Evolutionary conservation across 2,113 vertebrate genomes (phyloP).

Genomic region (Otus sunia): DNA sequence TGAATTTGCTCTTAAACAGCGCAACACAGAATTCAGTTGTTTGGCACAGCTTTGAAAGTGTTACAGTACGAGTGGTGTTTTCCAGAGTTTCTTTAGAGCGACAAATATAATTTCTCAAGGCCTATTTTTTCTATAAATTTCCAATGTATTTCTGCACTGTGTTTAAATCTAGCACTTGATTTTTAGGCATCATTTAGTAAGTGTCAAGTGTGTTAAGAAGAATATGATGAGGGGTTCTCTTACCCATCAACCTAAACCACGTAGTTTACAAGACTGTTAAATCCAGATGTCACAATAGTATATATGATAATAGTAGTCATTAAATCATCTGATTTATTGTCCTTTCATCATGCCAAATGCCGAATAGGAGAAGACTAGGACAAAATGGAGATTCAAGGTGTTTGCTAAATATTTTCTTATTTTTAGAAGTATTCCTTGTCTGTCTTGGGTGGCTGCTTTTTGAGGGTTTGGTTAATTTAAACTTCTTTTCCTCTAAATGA

Average conservation of each 20-base stretch:
- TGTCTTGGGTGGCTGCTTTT: slow-evolving; percentile 43
- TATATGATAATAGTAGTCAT: not conserved
- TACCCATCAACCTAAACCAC: not conserved
- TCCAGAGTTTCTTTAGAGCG: not conserved
- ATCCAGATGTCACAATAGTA: not conserved
- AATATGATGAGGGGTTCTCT: not conserved
- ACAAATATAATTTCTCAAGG: not conserved
- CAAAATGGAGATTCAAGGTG: slow-evolving; percentile 65
- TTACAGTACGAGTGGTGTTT: not conserved
- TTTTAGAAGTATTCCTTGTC: slow-evolving; percentile 21
- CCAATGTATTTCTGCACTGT: not conserved
- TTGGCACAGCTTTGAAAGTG: not conserved
- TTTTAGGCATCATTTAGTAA: not conserved
- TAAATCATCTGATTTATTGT: slow-evolving; percentile 43
- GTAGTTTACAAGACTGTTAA: not conserved
- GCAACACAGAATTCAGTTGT: not conserved
- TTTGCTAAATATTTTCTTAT: slow-evolving; percentile 34
- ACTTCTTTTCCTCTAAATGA: slow-evolving; percentile 6
- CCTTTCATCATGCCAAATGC: slow-evolving; percentile 47
- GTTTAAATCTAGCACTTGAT: not conserved
- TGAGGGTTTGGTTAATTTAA: not conserved
- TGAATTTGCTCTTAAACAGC: not conserved
- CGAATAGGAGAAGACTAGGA: slow-evolving; percentile 53
- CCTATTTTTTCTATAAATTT: not conserved
- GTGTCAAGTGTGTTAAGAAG: not conserved